A percentile compares a stretch with the other conserved stretches of the same genome.
phyloP scores from a whole-genome alignment of 2,888 invertebrate species.

The Tipula lateralis region DNA sequence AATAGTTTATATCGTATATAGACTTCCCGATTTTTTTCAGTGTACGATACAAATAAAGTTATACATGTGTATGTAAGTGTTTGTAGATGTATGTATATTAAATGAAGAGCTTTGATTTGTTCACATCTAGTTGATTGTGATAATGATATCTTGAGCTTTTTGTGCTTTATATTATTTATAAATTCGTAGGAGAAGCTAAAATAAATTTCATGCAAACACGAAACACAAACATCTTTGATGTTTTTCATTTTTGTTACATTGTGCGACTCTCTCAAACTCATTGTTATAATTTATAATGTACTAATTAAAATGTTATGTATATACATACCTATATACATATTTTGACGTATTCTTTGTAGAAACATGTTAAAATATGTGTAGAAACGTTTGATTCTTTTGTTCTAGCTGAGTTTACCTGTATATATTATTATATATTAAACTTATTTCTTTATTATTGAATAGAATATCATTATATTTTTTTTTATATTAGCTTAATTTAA shows the following conservation, averaged over 20 bases:
- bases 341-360: neutral
- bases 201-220: neutral
- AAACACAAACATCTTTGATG: neutral
- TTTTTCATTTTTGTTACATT: neutral
- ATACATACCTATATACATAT: too few species aligned
- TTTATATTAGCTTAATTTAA: too few species aligned
- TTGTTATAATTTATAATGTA: neutral
- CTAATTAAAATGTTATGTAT: neutral
- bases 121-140: neutral
- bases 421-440: too few species aligned
- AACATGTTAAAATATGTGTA: neutral
- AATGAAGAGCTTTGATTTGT: neutral
- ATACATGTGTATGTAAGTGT: neutral
- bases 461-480: too few species aligned
- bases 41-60: too few species aligned
- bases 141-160: neutral
- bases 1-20: too few species aligned
- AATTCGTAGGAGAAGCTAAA: neutral
- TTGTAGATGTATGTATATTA: neutral
- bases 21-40: too few species aligned
- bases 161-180: neutral
- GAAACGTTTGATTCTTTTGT: neutral
- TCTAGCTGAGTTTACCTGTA: too few species aligned
- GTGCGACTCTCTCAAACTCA: neutral
- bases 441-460: too few species aligned